phyloP scores from a whole-genome alignment of 2,113 vertebrate genomes.

The Marcusenius ussheri region DNA sequence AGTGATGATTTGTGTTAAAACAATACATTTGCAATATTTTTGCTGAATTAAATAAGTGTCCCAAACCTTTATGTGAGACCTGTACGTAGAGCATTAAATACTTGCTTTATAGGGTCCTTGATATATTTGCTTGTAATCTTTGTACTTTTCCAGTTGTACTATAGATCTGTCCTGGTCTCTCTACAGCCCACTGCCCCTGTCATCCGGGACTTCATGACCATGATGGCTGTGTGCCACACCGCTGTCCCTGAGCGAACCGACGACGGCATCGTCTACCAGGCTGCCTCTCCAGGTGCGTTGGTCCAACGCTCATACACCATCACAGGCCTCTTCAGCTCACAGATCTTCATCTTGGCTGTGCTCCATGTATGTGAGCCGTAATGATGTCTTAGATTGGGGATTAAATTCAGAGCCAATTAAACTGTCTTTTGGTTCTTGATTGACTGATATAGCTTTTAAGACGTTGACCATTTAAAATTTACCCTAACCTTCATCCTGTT shows the following conservation, averaged over 20 bases:
- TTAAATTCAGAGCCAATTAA: background rate
- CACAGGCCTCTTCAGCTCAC: background rate
- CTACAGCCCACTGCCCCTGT: constrained; percentile 83
- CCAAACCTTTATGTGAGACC: background rate
- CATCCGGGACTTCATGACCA: constrained; percentile 96
- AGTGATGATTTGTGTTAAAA: background rate
- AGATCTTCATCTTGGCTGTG: background rate
- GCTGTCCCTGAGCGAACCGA: constrained; percentile 83
- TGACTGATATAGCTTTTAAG: background rate
- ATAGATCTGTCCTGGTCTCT: background rate
- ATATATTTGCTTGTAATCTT: background rate
- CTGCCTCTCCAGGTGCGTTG: constrained; percentile 86
- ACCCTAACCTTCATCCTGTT: background rate
- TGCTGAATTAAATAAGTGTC: background rate
- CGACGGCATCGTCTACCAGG: constrained; percentile 84
- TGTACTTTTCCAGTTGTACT: background rate
- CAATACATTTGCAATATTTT: background rate
- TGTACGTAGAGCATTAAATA: background rate
- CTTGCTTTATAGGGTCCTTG: background rate
- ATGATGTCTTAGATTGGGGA: background rate
- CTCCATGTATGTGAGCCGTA: background rate
- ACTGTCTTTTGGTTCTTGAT: background rate
- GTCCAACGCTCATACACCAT: background rate
- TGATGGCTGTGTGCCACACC: constrained; percentile 98
- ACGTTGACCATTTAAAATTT: background rate